phyloP scores from a whole-genome alignment of 2,888 invertebrate species.

The Patella caerulea region DNA sequence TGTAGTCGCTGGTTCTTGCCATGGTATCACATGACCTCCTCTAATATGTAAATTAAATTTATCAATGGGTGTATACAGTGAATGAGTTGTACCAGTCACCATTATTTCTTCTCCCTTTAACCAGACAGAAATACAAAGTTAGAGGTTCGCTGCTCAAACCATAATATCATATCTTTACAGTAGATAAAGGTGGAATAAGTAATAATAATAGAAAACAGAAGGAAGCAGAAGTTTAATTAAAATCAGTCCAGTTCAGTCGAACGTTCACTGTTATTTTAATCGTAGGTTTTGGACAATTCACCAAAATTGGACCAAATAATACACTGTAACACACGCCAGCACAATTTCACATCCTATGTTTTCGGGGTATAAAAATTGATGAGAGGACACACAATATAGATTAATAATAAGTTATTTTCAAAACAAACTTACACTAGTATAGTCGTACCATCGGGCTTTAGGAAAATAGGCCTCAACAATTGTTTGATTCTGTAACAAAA shows the following conservation, averaged over 20 bases:
- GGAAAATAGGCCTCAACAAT: constrained; percentile 68
- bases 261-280: no score
- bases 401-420: not conserved
- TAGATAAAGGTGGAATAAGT: no score
- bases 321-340: no score
- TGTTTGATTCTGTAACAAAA: constrained; percentile 43
- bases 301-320: no score
- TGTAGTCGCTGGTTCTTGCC: constrained; percentile 77
- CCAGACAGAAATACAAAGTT: not conserved
- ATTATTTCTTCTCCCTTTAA: constrained; percentile 26
- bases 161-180: no score
- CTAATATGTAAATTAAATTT: constrained; percentile 77
- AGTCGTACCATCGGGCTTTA: constrained; percentile 66
- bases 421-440: constrained; percentile 49
- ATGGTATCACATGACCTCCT: constrained; percentile 81
- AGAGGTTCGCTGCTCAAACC: not conserved
- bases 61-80: constrained; percentile 76
- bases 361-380: not conserved
- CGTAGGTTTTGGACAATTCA: no score
- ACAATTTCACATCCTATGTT: not conserved
- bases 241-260: no score
- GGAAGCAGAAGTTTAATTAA: no score
- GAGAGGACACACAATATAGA: not conserved
- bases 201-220: no score
- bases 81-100: constrained; percentile 25